Base-by-base conservation (phyloP, 2,113 vertebrate genomes). In the Leucopsar rothschildi region DNA sequence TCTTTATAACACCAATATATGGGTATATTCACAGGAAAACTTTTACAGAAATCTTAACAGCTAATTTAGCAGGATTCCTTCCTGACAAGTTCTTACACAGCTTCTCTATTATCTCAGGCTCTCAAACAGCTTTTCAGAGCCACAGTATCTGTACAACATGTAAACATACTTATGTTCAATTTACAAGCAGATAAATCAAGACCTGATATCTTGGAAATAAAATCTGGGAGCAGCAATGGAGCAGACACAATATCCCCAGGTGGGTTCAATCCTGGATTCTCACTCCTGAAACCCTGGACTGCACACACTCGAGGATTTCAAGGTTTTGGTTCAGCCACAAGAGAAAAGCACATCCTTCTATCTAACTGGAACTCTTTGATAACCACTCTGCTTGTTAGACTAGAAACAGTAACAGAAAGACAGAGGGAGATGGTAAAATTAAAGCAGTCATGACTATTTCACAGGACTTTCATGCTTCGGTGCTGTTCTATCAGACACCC, bases 241-340 rank as follows among this genome's bases (percentile, higher is more conserved):
- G 77, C 40, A 75, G 72, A 71, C 21, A 63, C 39, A 0, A 0
- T 15, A 19, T 3, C 15, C 35, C 64, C 35, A 71, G 28, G 33
- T 33, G 31, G 40, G 57, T 19, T 37, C 37, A n/a, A 0, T 6
- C 37, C 63, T 37, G 28, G 13, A 49, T 45, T 52, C 49, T 33
- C 31, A 40, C 13, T 64, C 25, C 55, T 42, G 68, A 61, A 57
- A 80, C 15, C 11, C 35, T 33, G 70, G 23, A 35, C n/a, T 63
- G 12, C 0, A 0, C 29, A 31, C 15, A n/a, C 35, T 15, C 0
- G 0, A 39, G n/a, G n/a, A 18, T 59, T 45, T 55, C 39, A 65
- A 40, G 50, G 15, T 65, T 80, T 77, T 47, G 33, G 59, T 60
- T 86, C 45, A 45, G 49, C 17, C n/a, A 19, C 0, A 0, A 72